Conservation (phyloP, 2,888 invertebrate species). For the Aricia artaxerxes region DNA sequence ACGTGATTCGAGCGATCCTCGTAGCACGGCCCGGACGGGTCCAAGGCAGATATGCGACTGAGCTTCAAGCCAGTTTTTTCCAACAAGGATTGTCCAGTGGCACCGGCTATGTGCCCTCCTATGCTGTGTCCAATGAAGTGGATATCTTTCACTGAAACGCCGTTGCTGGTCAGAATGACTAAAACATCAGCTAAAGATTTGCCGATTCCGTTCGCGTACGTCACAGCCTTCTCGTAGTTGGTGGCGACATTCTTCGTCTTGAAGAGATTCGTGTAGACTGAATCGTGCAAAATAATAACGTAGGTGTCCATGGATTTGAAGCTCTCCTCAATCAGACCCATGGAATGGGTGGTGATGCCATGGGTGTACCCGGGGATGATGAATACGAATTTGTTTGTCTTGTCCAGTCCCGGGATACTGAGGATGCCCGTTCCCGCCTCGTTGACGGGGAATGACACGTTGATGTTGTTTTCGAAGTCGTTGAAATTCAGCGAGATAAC, state of each 20-base stretch:
- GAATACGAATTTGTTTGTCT: slow-evolving; percentile 57
- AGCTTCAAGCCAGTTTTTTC: slow-evolving; percentile 56
- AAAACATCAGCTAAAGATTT: slow-evolving; percentile 61
- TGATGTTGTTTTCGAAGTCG: slow-evolving; percentile 54
- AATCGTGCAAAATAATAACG: slow-evolving; percentile 69
- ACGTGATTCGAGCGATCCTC: slow-evolving; percentile 69
- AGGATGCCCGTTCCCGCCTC: slow-evolving; percentile 60
- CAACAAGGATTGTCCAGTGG: slow-evolving; percentile 57
- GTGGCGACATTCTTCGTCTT: slow-evolving; percentile 39
- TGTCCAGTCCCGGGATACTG: slow-evolving; percentile 52
- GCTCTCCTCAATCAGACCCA: slow-evolving; percentile 58
- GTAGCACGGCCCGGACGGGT: slow-evolving; percentile 73
- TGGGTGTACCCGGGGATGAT: slow-evolving; percentile 69
- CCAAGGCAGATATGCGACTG: slow-evolving; percentile 64
- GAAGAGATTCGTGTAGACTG: slow-evolving; percentile 63
- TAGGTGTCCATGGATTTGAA: slow-evolving; percentile 65
- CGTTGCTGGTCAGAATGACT: slow-evolving; percentile 51
- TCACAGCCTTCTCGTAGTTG: slow-evolving; percentile 67
- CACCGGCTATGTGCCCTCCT: slow-evolving; percentile 67
- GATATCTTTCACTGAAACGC: slow-evolving; percentile 59
- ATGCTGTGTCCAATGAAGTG: slow-evolving; percentile 70
- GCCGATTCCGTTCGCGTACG: slow-evolving; percentile 66
- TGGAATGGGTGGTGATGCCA: slow-evolving; percentile 61
- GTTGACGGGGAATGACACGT: slow-evolving; percentile 52
- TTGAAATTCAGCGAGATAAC: slow-evolving; percentile 47